Conservation (phyloP, 2,797 vertebrate genomes). For the Sebastes reedi region DNA sequence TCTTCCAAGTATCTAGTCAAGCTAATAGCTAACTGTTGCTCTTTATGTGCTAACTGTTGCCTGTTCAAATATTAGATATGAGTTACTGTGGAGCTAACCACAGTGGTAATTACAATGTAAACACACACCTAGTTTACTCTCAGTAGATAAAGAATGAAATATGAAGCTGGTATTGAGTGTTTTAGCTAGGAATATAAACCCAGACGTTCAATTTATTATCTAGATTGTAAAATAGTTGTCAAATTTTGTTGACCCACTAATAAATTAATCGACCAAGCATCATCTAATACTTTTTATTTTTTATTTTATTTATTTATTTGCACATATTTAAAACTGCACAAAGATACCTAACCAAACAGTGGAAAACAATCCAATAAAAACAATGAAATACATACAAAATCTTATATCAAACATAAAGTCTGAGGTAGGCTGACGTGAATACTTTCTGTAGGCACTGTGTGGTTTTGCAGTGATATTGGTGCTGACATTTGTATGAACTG, state of each 20-base stretch:
- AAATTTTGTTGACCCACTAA: rapidly evolving
- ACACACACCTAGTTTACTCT: background rate
- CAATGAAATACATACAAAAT: no score
- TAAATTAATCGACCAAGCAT: background rate
- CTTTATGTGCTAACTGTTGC: background rate
- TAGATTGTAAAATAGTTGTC: background rate
- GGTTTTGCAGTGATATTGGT: background rate
- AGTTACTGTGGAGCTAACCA: background rate
- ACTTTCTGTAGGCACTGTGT: background rate
- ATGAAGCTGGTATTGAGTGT: background rate
- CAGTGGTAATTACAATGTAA: background rate
- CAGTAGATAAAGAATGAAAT: background rate
- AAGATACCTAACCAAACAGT: no score
- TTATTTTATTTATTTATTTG: no score
- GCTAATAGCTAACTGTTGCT: background rate
- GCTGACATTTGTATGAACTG: background rate
- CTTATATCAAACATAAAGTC: background rate
- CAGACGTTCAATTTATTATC: background rate
- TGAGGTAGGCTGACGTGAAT: background rate
- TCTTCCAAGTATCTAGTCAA: rapidly evolving
- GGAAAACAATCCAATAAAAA: no score
- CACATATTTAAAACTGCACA: no score
- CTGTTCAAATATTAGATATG: background rate
- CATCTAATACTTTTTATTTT: background rate
- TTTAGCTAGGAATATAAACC: background rate